phyloP scores from a whole-genome alignment of 2,888 invertebrate species.

The Trissonchulus sp. region DNA sequence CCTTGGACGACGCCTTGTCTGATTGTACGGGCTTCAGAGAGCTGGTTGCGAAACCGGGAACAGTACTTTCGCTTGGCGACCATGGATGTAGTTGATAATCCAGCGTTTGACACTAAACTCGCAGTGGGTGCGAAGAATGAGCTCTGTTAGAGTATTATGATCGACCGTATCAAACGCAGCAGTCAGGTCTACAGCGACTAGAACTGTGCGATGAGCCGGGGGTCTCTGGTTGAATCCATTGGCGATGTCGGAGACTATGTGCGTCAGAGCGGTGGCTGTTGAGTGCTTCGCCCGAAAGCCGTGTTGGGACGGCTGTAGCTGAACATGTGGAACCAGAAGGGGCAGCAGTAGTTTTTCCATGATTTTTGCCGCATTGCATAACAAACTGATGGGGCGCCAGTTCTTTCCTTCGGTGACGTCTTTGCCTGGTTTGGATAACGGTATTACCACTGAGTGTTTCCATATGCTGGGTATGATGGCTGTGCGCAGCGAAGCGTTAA shows the following conservation, averaged over 20 bases:
- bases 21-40: constrained; percentile 2
- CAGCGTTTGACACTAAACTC: constrained; percentile 4
- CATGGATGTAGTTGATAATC: constrained; percentile 2
- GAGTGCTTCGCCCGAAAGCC: constrained; percentile 1
- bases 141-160: background rate
- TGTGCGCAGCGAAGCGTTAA: background rate
- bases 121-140: background rate
- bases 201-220: background rate
- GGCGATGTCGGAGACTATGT: background rate
- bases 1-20: background rate
- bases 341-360: constrained; percentile 1
- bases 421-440: constrained; percentile 5
- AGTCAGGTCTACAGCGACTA: constrained; percentile 2
- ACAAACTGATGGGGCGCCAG: constrained; percentile 10
- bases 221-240: background rate
- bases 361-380: background rate
- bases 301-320: constrained; percentile 10
- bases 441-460: background rate
- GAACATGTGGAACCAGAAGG: background rate
- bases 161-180: constrained; percentile 1
- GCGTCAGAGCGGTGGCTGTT: background rate
- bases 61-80: constrained; percentile 2
- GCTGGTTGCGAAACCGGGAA: constrained; percentile 8
- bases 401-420: background rate
- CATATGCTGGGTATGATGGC: background rate